Evolutionary conservation across 2,797 vertebrate genomes (phyloP).

Genomic region (Mormyrus hasselquistii): DNA sequence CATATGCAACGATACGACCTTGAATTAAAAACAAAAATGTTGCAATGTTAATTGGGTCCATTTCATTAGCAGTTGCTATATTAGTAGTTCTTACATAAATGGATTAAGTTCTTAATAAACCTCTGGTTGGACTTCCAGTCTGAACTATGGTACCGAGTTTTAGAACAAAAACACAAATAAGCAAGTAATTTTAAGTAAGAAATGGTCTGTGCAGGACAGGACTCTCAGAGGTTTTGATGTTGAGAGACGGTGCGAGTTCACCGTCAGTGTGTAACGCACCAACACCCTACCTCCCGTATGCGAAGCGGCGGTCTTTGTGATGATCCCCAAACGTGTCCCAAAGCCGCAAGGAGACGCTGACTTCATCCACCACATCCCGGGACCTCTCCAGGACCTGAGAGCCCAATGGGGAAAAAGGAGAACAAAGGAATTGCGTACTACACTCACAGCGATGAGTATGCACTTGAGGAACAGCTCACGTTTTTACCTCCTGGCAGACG

Average conservation of each 20-base stretch:
- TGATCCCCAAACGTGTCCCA: slow-evolving; percentile 85
- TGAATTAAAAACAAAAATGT: background rate
- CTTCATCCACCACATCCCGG: slow-evolving; percentile 78
- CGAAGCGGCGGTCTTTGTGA: slow-evolving; percentile 80
- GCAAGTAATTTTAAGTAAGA: background rate
- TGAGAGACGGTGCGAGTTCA: background rate
- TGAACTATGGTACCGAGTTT: slow-evolving; percentile 20
- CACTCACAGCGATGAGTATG: background rate
- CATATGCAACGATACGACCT: background rate
- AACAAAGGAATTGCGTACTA: background rate
- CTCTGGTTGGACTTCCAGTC: slow-evolving; percentile 27
- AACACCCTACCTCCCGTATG: slow-evolving; percentile 73
- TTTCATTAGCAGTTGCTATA: slow-evolving; percentile 15
- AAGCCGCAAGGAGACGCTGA: slow-evolving; percentile 75
- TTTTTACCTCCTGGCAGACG: slow-evolving; percentile 81
- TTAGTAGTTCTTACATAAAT: slow-evolving; percentile 29
- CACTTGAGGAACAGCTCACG: slow-evolving; percentile 20
- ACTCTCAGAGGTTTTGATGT: background rate
- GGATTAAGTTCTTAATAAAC: slow-evolving; percentile 40
- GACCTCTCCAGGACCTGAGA: slow-evolving; percentile 75
- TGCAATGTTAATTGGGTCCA: background rate
- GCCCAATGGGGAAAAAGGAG: background rate
- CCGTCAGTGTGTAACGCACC: background rate
- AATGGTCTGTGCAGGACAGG: background rate
- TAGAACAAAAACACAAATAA: background rate